Percentiles rank a stretch among this genome's conserved stretches.
phyloP scores from a whole-genome alignment of 2,797 vertebrate species.

The Valencia hispanica region DNA sequence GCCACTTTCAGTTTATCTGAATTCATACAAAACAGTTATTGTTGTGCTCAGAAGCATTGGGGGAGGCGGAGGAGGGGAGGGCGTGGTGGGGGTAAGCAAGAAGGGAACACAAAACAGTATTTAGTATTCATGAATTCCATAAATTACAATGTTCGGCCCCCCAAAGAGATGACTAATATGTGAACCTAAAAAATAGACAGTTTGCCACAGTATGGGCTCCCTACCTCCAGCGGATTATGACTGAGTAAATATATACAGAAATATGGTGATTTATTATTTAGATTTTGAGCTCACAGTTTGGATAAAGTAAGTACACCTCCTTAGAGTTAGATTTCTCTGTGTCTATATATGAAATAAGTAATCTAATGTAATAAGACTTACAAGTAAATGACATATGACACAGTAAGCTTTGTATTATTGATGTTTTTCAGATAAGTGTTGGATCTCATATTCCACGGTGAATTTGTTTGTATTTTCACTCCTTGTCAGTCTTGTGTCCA shows the following conservation, averaged over 20 bases:
- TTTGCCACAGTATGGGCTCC: conserved; percentile 60
- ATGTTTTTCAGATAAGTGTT: not conserved
- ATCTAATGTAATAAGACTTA: not conserved
- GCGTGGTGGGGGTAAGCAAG: conserved; percentile 51
- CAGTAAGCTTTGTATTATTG: not conserved
- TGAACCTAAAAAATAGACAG: conserved; percentile 79
- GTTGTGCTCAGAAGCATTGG: conserved; percentile 20
- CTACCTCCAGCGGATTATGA: conserved; percentile 62
- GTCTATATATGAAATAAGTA: not conserved
- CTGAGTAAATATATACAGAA: conserved; percentile 49
- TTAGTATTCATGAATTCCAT: conserved; percentile 80
- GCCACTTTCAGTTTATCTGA: conserved; percentile 57
- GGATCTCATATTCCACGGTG: not conserved
- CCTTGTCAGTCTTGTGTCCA: too few species aligned
- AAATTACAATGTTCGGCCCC: conserved; percentile 74
- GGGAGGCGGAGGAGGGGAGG: not conserved
- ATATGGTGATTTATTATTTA: conserved; percentile 29
- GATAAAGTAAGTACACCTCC: not conserved
- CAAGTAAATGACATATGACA: not conserved
- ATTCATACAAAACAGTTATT: conserved; percentile 58
- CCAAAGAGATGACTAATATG: conserved; percentile 80
- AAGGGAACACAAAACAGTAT: conserved; percentile 55
- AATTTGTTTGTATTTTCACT: not conserved
- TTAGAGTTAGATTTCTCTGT: not conserved
- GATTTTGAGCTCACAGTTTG: not conserved